These are phyloP conservation scores for Phylloscopus collybita DNA, from an alignment of 2,797 vertebrate species.

Conservation along the genomic window DNA sequence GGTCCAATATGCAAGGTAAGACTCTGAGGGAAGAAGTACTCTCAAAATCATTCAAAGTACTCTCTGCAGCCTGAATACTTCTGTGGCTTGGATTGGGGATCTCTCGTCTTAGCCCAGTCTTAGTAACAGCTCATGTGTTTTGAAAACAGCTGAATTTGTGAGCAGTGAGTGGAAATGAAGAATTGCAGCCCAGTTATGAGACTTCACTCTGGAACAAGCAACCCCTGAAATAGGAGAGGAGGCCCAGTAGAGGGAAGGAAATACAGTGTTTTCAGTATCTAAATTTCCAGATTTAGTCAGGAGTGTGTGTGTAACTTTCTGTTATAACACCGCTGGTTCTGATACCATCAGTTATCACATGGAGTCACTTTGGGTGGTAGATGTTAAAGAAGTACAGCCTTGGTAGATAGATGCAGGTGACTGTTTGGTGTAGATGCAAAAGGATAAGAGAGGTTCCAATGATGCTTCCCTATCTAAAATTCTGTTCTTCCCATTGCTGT, in stretches of 20 bases:
- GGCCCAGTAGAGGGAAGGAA: conserved; percentile 16
- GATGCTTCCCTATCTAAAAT: not conserved
- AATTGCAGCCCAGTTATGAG: not conserved
- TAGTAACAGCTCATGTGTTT: not conserved
- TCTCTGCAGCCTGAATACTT: not conserved
- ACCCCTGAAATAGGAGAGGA: not conserved
- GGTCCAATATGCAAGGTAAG: not conserved
- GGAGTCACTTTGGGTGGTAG: not conserved
- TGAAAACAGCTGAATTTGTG: not conserved
- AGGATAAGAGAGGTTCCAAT: not conserved
- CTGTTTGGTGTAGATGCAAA: not conserved
- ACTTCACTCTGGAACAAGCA: conserved; percentile 1
- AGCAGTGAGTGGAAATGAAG: not conserved
- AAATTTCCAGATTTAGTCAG: not conserved
- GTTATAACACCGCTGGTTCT: not conserved
- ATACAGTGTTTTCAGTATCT: not conserved
- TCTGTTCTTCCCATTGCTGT: not conserved
- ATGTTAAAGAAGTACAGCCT: not conserved
- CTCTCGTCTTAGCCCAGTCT: not conserved
- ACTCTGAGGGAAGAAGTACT: not conserved
- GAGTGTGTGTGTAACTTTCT: not conserved
- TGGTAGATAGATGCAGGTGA: not conserved
- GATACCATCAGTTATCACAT: not conserved
- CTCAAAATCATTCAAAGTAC: not conserved
- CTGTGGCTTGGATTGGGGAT: not conserved